These are phyloP conservation scores for Crypturellus undulatus DNA, from an alignment of 2,113 vertebrate genomes.

Conservation along the genomic window DNA sequence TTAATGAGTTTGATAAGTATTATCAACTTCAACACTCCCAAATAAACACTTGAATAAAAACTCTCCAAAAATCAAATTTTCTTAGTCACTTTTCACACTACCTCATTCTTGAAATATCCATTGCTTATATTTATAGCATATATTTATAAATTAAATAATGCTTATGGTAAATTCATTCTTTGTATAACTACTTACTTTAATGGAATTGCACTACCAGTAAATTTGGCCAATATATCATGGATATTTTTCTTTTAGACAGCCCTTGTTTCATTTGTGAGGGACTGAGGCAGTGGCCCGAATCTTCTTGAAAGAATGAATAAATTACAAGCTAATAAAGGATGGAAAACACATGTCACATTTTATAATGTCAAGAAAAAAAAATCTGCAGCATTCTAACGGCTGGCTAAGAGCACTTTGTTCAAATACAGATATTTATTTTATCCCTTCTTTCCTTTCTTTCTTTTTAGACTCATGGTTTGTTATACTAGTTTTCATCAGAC, in stretches of 20 bases:
- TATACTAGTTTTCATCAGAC: not conserved
- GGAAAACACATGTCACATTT: constrained; percentile 5
- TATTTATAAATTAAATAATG: not conserved
- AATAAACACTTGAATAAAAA: not conserved
- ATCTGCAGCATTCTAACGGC: not conserved
- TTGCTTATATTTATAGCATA: not conserved
- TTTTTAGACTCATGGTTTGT: not conserved
- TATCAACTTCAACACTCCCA: not conserved
- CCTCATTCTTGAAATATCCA: not conserved
- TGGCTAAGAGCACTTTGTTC: not conserved
- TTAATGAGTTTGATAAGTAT: not conserved
- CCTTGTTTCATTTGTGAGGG: not conserved
- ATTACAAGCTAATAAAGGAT: constrained; percentile 13
- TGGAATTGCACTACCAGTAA: not conserved
- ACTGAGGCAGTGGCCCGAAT: constrained; percentile 5
- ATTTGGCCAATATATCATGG: not conserved
- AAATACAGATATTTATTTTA: not conserved
- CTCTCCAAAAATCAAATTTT: not conserved
- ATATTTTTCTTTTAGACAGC: not conserved
- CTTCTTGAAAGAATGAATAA: constrained; percentile 8
- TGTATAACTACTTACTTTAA: not conserved
- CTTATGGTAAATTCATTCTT: not conserved
- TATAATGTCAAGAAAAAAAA: constrained; percentile 29
- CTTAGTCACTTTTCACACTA: not conserved
- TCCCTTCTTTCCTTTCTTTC: not conserved